phyloP scores from a whole-genome alignment of 2,113 vertebrate species.

The Rousettus leschenaultii region DNA sequence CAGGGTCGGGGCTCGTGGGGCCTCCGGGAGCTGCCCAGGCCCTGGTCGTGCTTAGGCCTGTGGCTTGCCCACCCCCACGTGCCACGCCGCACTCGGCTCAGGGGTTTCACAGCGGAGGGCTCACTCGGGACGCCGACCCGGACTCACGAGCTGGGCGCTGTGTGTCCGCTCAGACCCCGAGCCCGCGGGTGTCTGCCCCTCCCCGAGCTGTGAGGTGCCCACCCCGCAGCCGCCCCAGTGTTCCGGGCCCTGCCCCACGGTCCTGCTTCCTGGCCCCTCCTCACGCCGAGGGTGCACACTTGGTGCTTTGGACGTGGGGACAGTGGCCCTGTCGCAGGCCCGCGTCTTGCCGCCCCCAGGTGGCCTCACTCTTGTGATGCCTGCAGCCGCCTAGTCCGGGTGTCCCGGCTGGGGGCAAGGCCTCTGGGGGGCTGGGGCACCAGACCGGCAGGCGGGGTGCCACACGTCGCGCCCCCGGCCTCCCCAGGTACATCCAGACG shows the following conservation, averaged over 20 bases:
- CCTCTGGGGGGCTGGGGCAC: not conserved
- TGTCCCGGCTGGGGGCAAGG: not conserved
- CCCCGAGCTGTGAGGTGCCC: not conserved
- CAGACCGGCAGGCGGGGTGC: rapidly evolving
- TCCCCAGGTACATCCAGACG: slow-evolving; percentile 87
- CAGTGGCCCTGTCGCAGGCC: no score
- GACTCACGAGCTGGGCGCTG: no score
- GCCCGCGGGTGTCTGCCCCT: no score
- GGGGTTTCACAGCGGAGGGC: no score
- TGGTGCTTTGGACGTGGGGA: not conserved
- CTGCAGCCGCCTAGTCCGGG: rapidly evolving
- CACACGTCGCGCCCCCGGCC: no score
- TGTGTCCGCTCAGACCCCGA: not conserved
- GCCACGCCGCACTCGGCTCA: no score
- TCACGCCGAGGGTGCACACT: rapidly evolving
- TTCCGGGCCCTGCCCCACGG: rapidly evolving
- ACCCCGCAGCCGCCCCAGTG: rapidly evolving
- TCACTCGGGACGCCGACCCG: no score
- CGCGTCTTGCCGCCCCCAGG: rapidly evolving
- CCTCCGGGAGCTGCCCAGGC: no score
- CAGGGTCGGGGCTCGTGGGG: no score
- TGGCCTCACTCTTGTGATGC: not conserved
- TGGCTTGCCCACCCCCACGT: no score
- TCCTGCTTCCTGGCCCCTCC: not conserved
- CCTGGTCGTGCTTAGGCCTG: no score